Evolutionary conservation across 2,113 vertebrate genomes (phyloP).

Genomic region (Nesogale talazaci): DNA sequence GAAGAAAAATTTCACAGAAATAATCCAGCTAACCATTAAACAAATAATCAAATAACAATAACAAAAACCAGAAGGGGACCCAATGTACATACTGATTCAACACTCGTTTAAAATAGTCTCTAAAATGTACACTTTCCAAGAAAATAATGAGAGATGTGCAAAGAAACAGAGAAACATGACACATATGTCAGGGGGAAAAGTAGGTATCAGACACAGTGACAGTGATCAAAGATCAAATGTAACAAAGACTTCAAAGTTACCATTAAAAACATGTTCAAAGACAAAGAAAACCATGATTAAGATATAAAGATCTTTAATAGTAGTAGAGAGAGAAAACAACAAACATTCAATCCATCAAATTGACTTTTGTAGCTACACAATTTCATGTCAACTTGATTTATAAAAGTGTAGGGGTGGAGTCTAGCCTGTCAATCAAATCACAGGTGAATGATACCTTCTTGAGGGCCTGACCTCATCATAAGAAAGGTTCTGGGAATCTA

Average conservation of each 20-base stretch:
- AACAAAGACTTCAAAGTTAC: not conserved
- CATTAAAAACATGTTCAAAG: not conserved
- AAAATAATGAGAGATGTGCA: not conserved
- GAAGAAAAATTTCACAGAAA: not conserved
- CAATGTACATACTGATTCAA: not conserved
- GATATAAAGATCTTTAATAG: not conserved
- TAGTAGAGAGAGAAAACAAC: not conserved
- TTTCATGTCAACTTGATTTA: too few relatives aligned
- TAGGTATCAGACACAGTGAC: not conserved
- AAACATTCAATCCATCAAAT: too few relatives aligned
- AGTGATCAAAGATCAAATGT: not conserved
- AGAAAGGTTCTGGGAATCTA: too few relatives aligned
- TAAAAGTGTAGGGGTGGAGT: too few relatives aligned
- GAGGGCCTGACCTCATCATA: too few relatives aligned
- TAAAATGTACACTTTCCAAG: not conserved
- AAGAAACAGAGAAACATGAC: not conserved
- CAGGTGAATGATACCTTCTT: too few relatives aligned
- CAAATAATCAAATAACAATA: not conserved
- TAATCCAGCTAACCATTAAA: not conserved
- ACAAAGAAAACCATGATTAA: constrained; percentile 4
- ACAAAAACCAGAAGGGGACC: not conserved
- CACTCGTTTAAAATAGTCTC: not conserved
- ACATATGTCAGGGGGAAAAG: not conserved
- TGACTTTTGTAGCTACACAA: too few relatives aligned
- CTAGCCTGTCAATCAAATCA: too few relatives aligned